Base-by-base conservation (phyloP, 1,140 invertebrate species). In the Zaprionus africanus region DNA sequence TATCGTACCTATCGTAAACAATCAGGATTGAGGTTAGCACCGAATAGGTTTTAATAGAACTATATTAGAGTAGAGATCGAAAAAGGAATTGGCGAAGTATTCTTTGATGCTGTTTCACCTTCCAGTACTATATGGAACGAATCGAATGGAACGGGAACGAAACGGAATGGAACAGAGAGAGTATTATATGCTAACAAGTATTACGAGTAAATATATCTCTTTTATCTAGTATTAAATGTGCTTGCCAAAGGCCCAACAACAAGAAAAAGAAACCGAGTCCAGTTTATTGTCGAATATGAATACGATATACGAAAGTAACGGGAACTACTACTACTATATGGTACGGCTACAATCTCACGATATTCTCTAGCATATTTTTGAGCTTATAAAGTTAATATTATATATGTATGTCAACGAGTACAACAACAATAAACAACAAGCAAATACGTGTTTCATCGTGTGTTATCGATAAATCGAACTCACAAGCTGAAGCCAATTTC, bases 11-110 rank as follows among this genome's bases (percentile, higher is more conserved):
- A 34, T 7, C 41, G 28, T 17, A 62, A 56, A 46, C 72, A 62
- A 62, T 75, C 57, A 75, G 24, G n/a, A 19, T 31, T 66, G 56
- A 53, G 54, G 58, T 26, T 34, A 49, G 34, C 31, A n/a, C 41
- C 31, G 31, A 54, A 38, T 34, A 34, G 31, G 31, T 34, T 34
- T 34, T 34, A 11, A 34, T 34, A 34, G 31, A 34, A 34, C 31
- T 34, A 34, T 0, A 11, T 34, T 34, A 34, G 31, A 11, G 31
- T 34, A 34, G 31, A 34, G 11, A 11, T 34, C 9, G 31, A 34
- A 34, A 11, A 34, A 9, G 41, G 41, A 46, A 46, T 46, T 17
- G 41, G n/a, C 12, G 57, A 43, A 46, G 19, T 24, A 56, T n/a
- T 43, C 41, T 22, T 26, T 17, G 26, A 49, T 46, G 19, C 11